phyloP scores from a whole-genome alignment of 2,797 vertebrate species.

The Myotis myotis region DNA sequence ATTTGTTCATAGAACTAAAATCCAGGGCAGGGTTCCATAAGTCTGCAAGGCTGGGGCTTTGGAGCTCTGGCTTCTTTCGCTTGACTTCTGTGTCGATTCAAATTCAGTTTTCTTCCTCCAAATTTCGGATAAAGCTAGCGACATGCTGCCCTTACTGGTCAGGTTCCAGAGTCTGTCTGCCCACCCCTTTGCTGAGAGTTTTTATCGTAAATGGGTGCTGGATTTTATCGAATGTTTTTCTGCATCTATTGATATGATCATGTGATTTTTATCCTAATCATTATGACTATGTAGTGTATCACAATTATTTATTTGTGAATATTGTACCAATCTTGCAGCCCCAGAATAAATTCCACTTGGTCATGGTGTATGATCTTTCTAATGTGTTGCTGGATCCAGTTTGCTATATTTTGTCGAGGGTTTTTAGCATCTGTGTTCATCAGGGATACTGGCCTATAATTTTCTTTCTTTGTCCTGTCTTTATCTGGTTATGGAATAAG shows the following conservation, averaged over 20 bases:
- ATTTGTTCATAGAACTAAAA: background rate
- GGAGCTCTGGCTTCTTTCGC: background rate
- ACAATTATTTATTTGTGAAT: background rate
- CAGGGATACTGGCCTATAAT: background rate
- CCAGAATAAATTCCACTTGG: no score
- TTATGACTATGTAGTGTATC: background rate
- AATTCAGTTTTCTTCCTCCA: background rate
- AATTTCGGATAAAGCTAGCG: background rate
- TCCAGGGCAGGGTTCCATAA: background rate
- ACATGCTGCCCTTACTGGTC: background rate
- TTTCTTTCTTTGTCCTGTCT: background rate
- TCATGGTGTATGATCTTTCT: no score
- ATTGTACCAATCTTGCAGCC: background rate
- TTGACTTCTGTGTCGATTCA: background rate
- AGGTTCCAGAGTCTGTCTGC: background rate
- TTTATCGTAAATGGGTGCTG: no score
- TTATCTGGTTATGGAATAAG: no score
- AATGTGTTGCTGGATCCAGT: background rate
- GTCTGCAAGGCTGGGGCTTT: background rate
- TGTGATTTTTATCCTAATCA: background rate
- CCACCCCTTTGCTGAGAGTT: no score
- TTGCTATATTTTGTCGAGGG: background rate
- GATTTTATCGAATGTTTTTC: no score
- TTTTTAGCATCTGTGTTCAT: background rate
- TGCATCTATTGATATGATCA: no score